These are phyloP conservation scores for Chiloscyllium plagiosum DNA, from an alignment of 2,113 vertebrate species.

Conservation along the genomic window DNA sequence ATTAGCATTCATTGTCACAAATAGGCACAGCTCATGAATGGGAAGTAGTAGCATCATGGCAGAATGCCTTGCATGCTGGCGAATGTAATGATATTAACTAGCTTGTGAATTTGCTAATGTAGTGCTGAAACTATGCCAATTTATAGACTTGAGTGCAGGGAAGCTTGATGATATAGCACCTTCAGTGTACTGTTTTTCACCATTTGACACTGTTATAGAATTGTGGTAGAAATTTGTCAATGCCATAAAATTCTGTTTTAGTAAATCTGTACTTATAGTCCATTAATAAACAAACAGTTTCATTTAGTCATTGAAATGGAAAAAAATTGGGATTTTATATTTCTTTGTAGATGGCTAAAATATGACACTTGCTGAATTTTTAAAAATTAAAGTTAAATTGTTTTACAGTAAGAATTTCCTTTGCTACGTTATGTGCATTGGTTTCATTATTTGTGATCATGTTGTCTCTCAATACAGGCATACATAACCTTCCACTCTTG, in stretches of 20 bases:
- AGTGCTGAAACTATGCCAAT: constrained; percentile 6
- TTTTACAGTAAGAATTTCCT: constrained; percentile 65
- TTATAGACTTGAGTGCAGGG: constrained; percentile 46
- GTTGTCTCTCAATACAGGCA: constrained; percentile 92
- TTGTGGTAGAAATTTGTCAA: constrained; percentile 38
- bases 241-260: constrained; percentile 37
- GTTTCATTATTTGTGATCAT: constrained; percentile 82
- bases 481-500: constrained; percentile 79
- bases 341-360: constrained; percentile 37
- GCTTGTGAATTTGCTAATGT: constrained; percentile 32
- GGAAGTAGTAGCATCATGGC: constrained; percentile 60
- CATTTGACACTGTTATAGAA: constrained; percentile 40
- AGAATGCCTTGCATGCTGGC: constrained; percentile 68
- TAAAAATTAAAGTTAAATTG: constrained; percentile 34
- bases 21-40: constrained; percentile 54
- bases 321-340: constrained; percentile 36
- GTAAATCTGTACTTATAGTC: constrained; percentile 36
- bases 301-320: constrained; percentile 37
- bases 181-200: constrained; percentile 85
- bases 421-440: constrained; percentile 57
- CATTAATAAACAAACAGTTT: constrained; percentile 37
- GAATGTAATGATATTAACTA: constrained; percentile 45
- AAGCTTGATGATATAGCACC: constrained; percentile 70
- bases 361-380: constrained; percentile 34
- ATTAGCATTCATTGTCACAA: constrained; percentile 62